Percentiles rank a stretch among this genome's conserved stretches.
Conservation (phyloP, 2,797 vertebrate species). For the Telmatherina bonti region DNA sequence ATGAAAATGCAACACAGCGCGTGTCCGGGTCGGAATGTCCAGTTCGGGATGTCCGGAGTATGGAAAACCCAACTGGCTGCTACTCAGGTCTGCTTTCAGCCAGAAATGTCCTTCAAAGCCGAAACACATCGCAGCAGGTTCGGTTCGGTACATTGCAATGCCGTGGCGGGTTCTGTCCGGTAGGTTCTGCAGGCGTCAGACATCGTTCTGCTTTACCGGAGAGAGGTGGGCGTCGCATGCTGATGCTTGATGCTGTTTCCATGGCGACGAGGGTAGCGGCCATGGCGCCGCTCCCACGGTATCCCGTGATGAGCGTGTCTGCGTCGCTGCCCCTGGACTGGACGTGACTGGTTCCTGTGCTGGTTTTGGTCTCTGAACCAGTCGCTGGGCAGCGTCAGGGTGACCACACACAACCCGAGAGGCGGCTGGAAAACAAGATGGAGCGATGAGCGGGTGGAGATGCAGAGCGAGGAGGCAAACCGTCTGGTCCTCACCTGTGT, state of each 20-base stretch:
- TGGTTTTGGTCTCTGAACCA: too few species aligned
- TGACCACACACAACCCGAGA: conserved; percentile 74
- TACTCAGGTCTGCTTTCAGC: too few species aligned
- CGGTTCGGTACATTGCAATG: too few species aligned
- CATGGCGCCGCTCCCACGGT: conserved; percentile 6
- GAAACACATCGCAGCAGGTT: too few species aligned
- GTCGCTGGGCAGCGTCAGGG: conserved; percentile 68
- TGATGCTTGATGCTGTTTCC: neutral
- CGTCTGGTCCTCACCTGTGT: conserved; percentile 65
- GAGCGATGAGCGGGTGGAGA: neutral
- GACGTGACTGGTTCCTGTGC: conserved; percentile 34
- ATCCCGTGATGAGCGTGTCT: conserved; percentile 16
- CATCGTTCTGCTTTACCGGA: conserved; percentile 30
- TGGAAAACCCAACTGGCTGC: too few species aligned
- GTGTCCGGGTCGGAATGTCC: too few species aligned
- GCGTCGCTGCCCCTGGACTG: neutral
- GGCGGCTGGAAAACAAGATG: conserved; percentile 69
- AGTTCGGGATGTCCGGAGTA: too few species aligned
- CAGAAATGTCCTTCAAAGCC: too few species aligned
- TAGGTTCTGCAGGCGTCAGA: too few species aligned
- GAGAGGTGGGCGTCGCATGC: neutral
- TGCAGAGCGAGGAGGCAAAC: neutral
- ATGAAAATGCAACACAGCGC: too few species aligned
- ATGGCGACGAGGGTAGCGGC: conserved; percentile 12
- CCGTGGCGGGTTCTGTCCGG: too few species aligned